These are phyloP conservation scores for Gadopsis marmoratus DNA, from an alignment of 2,797 vertebrate species.

Conservation along the genomic window DNA sequence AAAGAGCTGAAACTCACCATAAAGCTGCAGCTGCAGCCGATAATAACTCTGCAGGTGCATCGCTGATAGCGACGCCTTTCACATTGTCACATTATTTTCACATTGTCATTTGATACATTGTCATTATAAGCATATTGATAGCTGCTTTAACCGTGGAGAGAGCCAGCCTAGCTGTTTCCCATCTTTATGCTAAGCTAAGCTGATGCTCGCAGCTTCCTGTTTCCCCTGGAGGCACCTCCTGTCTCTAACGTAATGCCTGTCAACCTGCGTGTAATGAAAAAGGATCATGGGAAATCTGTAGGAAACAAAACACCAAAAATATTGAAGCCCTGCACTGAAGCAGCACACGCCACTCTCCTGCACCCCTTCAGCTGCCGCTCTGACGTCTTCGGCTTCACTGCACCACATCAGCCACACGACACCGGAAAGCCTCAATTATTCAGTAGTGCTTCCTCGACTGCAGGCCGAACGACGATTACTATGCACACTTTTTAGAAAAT, in stretches of 20 bases:
- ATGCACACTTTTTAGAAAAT: background rate
- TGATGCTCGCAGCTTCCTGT: background rate
- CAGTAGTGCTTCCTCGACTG: background rate
- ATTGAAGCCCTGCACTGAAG: background rate
- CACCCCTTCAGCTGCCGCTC: background rate
- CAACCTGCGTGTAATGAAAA: background rate
- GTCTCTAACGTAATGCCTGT: background rate
- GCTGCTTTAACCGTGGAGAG: background rate
- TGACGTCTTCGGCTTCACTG: background rate
- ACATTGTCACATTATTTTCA: background rate
- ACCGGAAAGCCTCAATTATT: slow-evolving; percentile 1
- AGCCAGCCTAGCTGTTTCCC: background rate
- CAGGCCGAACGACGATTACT: slow-evolving; percentile 7
- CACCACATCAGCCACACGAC: background rate
- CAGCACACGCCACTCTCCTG: background rate
- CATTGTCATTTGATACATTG: background rate
- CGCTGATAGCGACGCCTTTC: background rate
- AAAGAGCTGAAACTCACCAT: background rate
- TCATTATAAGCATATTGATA: background rate
- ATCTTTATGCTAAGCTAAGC: background rate
- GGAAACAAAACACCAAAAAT: background rate
- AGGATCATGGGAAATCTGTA: background rate
- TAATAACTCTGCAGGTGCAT: background rate
- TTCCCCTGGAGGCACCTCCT: background rate
- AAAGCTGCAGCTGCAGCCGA: background rate